phyloP scores from a whole-genome alignment of 2,113 vertebrate species.

The Arenaria interpres region DNA sequence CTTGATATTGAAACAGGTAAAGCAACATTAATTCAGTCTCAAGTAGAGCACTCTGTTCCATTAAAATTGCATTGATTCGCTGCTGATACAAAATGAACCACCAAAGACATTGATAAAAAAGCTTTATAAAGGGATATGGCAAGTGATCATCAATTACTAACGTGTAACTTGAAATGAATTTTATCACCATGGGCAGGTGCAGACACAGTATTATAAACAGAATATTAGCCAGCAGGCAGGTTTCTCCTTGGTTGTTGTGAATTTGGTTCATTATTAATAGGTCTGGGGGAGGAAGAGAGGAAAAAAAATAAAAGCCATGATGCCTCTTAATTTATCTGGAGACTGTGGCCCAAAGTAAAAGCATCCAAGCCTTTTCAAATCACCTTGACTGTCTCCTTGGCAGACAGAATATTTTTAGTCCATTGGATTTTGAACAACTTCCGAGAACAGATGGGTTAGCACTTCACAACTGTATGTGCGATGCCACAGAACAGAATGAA shows the following conservation, averaged over 20 bases:
- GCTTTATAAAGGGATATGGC: conserved; percentile 33
- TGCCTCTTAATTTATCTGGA: conserved; percentile 9
- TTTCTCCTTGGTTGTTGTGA: conserved; percentile 1
- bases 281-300: not conserved
- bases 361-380: not conserved
- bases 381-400: conserved; percentile 18
- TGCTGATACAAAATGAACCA: conserved; percentile 48
- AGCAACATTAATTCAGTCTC: conserved; percentile 28
- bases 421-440: conserved; percentile 15
- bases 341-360: not conserved
- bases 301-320: not conserved
- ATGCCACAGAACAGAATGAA: not conserved
- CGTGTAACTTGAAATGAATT: conserved; percentile 21
- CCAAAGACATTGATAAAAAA: conserved; percentile 52
- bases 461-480: not conserved
- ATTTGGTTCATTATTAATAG: conserved; percentile 40
- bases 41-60: conserved; percentile 9
- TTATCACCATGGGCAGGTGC: not conserved
- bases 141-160: conserved; percentile 56
- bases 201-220: not conserved
- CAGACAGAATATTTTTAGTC: conserved; percentile 25
- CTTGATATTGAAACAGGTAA: conserved; percentile 23
- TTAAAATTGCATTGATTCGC: conserved; percentile 48
- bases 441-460: not conserved
- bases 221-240: not conserved